Percentiles rank a stretch among this genome's conserved stretches.
phyloP scores from a whole-genome alignment of 2,888 invertebrate genomes.

The Metopia argyrocephala region DNA sequence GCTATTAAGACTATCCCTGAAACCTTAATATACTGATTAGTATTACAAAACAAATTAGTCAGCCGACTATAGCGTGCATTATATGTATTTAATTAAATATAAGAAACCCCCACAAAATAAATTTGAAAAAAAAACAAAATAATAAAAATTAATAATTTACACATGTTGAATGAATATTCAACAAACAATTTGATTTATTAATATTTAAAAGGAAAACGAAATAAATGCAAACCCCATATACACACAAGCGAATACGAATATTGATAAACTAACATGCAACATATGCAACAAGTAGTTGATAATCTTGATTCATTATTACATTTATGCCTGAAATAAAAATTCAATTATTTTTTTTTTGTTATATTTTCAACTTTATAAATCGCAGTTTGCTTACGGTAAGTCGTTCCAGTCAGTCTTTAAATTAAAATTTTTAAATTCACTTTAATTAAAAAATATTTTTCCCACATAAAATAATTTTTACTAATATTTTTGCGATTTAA shows the following conservation, averaged over 20 bases:
- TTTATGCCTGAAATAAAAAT: not conserved
- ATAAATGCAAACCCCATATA: no score
- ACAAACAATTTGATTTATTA: conserved; percentile 55
- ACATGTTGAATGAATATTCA: conserved; percentile 43
- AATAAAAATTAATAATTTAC: conserved; percentile 41
- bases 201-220: conserved; percentile 34
- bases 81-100: not conserved
- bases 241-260: not conserved
- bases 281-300: not conserved
- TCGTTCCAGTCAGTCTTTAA: no score
- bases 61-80: not conserved
- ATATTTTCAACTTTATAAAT: no score
- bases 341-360: not conserved
- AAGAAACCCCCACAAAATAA: conserved; percentile 7
- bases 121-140: not conserved
- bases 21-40: not conserved
- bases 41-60: not conserved
- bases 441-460: no score
- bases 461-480: no score
- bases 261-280: no score
- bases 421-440: no score
- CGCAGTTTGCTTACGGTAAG: no score
- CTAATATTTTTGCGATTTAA: no score
- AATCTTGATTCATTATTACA: not conserved
- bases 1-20: no score